Evolutionary conservation across 1,140 invertebrate species (phyloP), one percentile per base, ranked within the genome.

Genomic region (Steinernema khuongi): DNA sequence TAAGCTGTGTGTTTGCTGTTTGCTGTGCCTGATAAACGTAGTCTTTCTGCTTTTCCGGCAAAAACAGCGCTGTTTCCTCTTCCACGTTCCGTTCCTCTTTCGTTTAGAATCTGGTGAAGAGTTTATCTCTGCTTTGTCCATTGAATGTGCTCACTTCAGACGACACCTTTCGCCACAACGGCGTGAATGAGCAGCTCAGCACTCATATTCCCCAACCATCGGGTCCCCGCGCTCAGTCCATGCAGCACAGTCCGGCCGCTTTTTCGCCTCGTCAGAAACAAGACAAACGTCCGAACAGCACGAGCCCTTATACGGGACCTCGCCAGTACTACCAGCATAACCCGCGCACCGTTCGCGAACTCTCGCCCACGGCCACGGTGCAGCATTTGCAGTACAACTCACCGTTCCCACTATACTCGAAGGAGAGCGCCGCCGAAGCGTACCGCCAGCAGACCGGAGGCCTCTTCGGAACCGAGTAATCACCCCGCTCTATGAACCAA

Each of bases 331-430:
- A 60, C 66, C n/a, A 73, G 68, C 22, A 73, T 43, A 26, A 73
- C 33, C 70, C 77, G 14, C 72, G 78, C 4, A 74, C 73, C 31
- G 72, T 78, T 26, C 29, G 71, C 17, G 77, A 80, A 32, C 73
- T 80, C 26, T 80, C 78, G 0, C 79, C 79, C 1, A 67, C 71
- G 30, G 80, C 80, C 4, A 68, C 74, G 0, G 71, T 81, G 29
- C 73, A 67, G 26, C 80, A 81, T 67, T 68, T 81, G 7, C 80
- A 81, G 50, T 81, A 82, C 71, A 81, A 81, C 70, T 82, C 80
- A 1, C 80, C 80, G 17, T 71, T 81, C 50, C 69, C 72, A 44
- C 68, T 81, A 19, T 81, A 81, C 41, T 81, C 80, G 1, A 32
- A 71, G 14, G 81, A 82, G n/a, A 72, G 74, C 4, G 80, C 79